Evolutionary conservation across 2,113 vertebrate species (phyloP), one percentile per base, ranked within the genome.

Genomic region (Brachypteracias leptosomus): DNA sequence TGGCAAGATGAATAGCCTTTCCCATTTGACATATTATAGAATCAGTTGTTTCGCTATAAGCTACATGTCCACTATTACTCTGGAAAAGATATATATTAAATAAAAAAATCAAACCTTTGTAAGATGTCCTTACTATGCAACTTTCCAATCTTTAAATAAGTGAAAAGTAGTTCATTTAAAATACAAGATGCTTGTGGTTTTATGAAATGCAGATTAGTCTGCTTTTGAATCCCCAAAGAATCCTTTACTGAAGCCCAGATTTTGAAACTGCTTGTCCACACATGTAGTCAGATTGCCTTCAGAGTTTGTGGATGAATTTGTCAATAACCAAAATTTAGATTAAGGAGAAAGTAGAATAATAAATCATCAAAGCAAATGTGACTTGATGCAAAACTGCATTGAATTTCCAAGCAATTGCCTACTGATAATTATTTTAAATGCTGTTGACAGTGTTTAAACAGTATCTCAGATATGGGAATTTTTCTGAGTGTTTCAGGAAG

Each of bases 1-100:
- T 3, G 16, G 47, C 75, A 66, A 24, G 52, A 21, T 49, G 9
- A 42, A 1, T 33, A 6, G 3, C 2, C 0, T 24, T 68, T 29
- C 3, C 40, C 16, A 46, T 31, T 26, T 74, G 40, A 38, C 40
- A 46, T 44, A 31, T 40, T 31, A 24, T 6, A 16, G 16, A 38
- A 13, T 35, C 33, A 49, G 1, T 3, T 42, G 7, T 74, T 88
- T 44, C 21, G 59, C 13, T 24, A 1, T 8, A n/a, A 89, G 58
- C 72, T 55, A 6, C 14, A 15, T 20, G 20, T n/a, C 33, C 28
- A 54, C 1, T 33, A 3, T 21, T 63, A 20, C 24, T 21, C 17
- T 67, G n/a, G 35, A 47, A 42, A 44, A 67, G 81, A 44, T n/a
- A n/a, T 42, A 12, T 42, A 42, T 42, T 42, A 54, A 59, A 33